Base-by-base conservation (phyloP, 23 tunicate species). In the Trididemnum nubilum region DNA sequence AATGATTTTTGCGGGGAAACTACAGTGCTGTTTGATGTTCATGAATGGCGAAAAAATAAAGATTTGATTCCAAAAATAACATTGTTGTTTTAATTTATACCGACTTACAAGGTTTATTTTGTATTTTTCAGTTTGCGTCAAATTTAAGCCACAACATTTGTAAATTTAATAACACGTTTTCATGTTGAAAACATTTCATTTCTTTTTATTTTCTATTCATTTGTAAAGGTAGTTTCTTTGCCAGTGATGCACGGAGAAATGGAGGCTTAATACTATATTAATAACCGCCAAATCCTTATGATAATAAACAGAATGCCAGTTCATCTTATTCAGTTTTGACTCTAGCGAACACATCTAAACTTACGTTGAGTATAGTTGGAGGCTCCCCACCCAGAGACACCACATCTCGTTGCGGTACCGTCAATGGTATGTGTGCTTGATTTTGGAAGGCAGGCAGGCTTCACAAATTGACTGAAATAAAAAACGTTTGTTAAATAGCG, bases 341-440 rank as follows among this genome's bases (percentile, higher is more conserved):
- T 44, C 54, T 7, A 44, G 12, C 9, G 12, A 44, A 44, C 9
- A 15, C 54, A 44, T 44, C 2, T 52, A 27, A 2, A 52, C 67
- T 77, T 77, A 77, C 81, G n/a, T 57, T 77, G 66, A 9, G 36
- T 54, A 4, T 52, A 19, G 18, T 77, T 29, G 25, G 81, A 23
- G 1, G 81, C 81, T 54, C 81, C 81, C 81, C 81, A 77, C 1
- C 81, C 81, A 54, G 81, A 52, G 9, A 77, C 25, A 3, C 39
- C 66, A 29, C 81, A 77, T 9, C 29, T 61, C 26, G 25, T 33
- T 2, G 44, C 23, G 23, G n/a, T 57, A 9, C 81, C 38, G 24
- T 33, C 67, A 7, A 18, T 24, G 27, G 27, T 27, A 36, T 77
- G 66, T 19, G 22, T 54, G 12, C n/a, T 37, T 7, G 40, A 29